These are phyloP conservation scores for Pegoplata infirma DNA, from an alignment of 2,888 invertebrate species.

Conservation along the genomic window DNA sequence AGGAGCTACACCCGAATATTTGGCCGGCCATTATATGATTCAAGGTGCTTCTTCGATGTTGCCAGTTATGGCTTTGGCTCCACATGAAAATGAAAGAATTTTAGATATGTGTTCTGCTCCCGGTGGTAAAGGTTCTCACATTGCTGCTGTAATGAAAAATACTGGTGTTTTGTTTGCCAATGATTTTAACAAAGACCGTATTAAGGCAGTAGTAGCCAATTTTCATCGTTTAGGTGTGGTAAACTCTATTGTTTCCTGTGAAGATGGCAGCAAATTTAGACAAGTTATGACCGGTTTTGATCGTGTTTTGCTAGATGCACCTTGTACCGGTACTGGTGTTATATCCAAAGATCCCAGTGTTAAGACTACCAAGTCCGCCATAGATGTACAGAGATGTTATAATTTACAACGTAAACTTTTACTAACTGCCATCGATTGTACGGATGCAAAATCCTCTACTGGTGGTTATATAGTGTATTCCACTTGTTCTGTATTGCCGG, in stretches of 20 bases:
- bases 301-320: constrained; percentile 96
- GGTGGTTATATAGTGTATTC: constrained; percentile 99
- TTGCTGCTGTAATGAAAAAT: constrained; percentile 98
- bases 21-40: constrained; percentile 98
- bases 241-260: constrained; percentile 92
- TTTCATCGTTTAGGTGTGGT: constrained; percentile 97
- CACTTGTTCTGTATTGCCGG: constrained; percentile 97
- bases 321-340: constrained; percentile 99
- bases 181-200: constrained; percentile 93
- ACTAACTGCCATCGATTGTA: constrained; percentile 97
- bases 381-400: constrained; percentile 93
- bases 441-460: constrained; percentile 92
- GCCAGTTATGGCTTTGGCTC: constrained; percentile 98
- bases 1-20: constrained; percentile 99
- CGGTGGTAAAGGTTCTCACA: constrained; percentile 99
- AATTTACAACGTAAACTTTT: constrained; percentile 95
- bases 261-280: constrained; percentile 93
- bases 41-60: constrained; percentile 98
- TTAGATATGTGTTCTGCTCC: constrained; percentile 99
- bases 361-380: constrained; percentile 93
- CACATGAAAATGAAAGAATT: constrained; percentile 95
- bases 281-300: constrained; percentile 94
- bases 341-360: constrained; percentile 98
- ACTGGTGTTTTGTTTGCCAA: constrained; percentile 98
- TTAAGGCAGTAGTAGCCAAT: constrained; percentile 96